Conservation (phyloP, 2,113 vertebrate genomes). For the Platycercus adscitus region DNA sequence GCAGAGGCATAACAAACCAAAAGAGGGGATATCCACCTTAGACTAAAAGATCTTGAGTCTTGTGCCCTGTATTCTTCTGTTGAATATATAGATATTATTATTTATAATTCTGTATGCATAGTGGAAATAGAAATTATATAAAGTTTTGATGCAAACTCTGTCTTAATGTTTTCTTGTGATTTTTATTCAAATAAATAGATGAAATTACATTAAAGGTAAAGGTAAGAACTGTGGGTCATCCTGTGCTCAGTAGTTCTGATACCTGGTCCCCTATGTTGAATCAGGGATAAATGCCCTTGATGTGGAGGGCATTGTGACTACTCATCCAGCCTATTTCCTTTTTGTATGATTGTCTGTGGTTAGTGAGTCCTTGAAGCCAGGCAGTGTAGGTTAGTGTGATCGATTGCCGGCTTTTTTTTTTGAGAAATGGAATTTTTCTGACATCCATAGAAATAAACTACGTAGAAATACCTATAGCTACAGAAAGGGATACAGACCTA, state of each 20-base stretch:
- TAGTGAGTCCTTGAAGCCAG: neutral
- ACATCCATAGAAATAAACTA: neutral
- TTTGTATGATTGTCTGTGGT: neutral
- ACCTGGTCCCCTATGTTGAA: neutral
- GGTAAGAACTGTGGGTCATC: neutral
- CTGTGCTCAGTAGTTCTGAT: neutral
- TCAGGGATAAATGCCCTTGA: neutral
- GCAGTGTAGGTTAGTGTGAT: neutral
- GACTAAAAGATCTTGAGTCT: neutral
- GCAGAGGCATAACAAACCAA: neutral
- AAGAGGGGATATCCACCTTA: neutral
- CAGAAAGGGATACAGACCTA: neutral
- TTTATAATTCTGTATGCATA: neutral
- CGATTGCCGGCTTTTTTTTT: neutral
- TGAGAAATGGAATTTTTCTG: neutral
- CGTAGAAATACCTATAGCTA: neutral
- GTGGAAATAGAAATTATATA: neutral
- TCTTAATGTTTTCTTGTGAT: neutral
- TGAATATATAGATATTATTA: neutral
- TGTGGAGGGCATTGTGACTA: no score
- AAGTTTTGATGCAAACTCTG: neutral
- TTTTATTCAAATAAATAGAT: neutral
- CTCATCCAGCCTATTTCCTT: neutral
- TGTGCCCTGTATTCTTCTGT: neutral
- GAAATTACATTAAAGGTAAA: neutral